Percentiles rank a stretch among this genome's conserved stretches.
Conservation (phyloP, 2,888 invertebrate genomes). For the Cantharis nigra region DNA sequence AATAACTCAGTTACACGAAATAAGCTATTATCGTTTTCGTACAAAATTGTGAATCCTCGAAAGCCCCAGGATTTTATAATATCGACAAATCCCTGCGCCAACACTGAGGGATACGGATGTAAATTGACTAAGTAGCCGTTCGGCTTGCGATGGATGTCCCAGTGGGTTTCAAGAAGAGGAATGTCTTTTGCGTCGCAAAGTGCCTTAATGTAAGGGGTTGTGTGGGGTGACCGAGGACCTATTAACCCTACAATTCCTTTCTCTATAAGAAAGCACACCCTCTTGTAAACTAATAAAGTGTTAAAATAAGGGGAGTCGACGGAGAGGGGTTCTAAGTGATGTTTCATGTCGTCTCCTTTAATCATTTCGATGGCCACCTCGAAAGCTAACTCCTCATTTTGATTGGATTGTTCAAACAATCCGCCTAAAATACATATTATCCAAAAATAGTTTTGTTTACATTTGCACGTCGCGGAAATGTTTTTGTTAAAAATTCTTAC, state of each 20-base stretch:
- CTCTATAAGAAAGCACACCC: conserved; percentile 17
- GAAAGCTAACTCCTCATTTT: conserved; percentile 17
- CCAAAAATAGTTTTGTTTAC: background rate
- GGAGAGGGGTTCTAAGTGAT: background rate
- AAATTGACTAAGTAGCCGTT: conserved; percentile 13
- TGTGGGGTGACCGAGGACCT: conserved; percentile 60
- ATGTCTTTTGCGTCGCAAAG: conserved; percentile 70
- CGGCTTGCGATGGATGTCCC: conserved; percentile 53
- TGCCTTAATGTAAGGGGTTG: conserved; percentile 66
- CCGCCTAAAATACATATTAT: conserved; percentile 16
- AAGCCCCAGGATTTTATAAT: conserved; percentile 76
- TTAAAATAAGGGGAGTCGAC: conserved; percentile 3
- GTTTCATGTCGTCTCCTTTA: conserved; percentile 2
- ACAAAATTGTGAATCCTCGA: conserved; percentile 86
- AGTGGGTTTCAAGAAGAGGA: conserved; percentile 67
- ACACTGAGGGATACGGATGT: conserved; percentile 19
- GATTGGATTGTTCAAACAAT: conserved; percentile 17
- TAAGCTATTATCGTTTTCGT: conserved; percentile 66
- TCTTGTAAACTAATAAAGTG: conserved; percentile 5
- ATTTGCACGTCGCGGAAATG: background rate
- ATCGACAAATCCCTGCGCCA: conserved; percentile 65
- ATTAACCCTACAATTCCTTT: conserved; percentile 64
- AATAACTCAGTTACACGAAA: conserved; percentile 60
- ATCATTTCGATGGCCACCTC: conserved; percentile 15
- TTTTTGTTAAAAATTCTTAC: background rate